Evolutionary conservation across 2,888 invertebrate genomes (phyloP).

Genomic region (Drosophila mettleri): DNA sequence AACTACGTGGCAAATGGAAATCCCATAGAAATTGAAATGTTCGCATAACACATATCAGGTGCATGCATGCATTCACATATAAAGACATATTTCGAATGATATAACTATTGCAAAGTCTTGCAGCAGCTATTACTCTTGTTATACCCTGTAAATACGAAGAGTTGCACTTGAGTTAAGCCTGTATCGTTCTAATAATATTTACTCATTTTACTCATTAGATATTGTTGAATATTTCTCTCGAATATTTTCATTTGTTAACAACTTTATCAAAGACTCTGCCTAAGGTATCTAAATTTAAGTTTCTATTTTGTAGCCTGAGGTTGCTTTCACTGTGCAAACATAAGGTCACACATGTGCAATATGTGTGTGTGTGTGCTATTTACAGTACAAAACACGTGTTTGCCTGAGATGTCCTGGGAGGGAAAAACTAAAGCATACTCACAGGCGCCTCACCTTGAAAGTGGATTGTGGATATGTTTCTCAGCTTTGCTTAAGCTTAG

Average conservation of each 20-base stretch:
- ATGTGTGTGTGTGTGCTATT: constrained; percentile 9
- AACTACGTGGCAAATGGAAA: constrained; percentile 54
- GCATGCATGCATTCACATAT: neutral
- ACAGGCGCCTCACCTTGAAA: constrained; percentile 47
- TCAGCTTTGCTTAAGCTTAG: constrained; percentile 25
- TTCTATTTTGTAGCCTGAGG: neutral
- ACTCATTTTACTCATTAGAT: too few species aligned
- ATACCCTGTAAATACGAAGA: constrained; percentile 18
- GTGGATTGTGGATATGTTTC: constrained; percentile 21
- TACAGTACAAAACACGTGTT: constrained; percentile 71
- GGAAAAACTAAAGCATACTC: constrained; percentile 39
- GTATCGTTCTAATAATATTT: too few species aligned
- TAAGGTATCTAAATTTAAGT: constrained; percentile 10
- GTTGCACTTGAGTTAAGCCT: neutral
- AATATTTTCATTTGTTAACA: neutral
- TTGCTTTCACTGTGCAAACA: constrained; percentile 46
- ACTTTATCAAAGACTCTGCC: neutral
- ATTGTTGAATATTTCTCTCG: neutral
- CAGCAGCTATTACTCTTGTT: constrained; percentile 9
- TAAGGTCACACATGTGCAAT: constrained; percentile 31
- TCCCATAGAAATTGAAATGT: constrained; percentile 55
- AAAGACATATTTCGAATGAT: neutral
- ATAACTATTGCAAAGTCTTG: constrained; percentile 20
- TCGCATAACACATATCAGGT: constrained; percentile 11
- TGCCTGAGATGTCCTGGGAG: constrained; percentile 51